A percentile compares a stretch with the other conserved stretches of the same genome.
phyloP scores from a whole-genome alignment of 2,113 vertebrate species.

The Pluvialis apricaria region DNA sequence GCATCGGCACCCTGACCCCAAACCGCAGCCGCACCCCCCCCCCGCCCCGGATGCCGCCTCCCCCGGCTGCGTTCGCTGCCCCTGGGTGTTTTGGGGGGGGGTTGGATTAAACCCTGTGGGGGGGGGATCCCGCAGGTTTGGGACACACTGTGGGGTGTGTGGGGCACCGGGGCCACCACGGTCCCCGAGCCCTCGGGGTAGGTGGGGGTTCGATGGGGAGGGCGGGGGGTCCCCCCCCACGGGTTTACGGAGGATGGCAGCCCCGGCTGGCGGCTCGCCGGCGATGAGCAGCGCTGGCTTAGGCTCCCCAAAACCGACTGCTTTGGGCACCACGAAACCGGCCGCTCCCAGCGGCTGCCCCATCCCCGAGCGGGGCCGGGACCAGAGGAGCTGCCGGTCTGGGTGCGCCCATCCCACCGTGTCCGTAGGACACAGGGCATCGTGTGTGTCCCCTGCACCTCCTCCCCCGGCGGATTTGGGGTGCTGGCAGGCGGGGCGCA shows the following conservation, averaged over 20 bases:
- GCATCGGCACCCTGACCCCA: background rate
- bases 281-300: background rate
- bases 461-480: fast-evolving
- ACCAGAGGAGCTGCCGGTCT: background rate
- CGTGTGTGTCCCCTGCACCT: fast-evolving
- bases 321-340: background rate
- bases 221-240: fast-evolving
- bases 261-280: background rate
- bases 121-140: background rate
- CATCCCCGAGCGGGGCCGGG: fast-evolving
- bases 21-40: background rate
- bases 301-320: fast-evolving
- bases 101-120: fast-evolving
- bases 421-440: fast-evolving
- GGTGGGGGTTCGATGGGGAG: background rate
- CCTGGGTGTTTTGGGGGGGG: background rate
- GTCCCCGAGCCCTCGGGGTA: fast-evolving
- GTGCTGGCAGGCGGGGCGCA: fast-evolving
- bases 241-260: background rate
- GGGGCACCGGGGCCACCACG: too few species aligned
- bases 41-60: too few species aligned
- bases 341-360: background rate
- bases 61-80: too few species aligned
- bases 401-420: fast-evolving
- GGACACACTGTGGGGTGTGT: background rate